Conservation (phyloP, 2,797 vertebrate genomes). For the Myotis findleyi region DNA sequence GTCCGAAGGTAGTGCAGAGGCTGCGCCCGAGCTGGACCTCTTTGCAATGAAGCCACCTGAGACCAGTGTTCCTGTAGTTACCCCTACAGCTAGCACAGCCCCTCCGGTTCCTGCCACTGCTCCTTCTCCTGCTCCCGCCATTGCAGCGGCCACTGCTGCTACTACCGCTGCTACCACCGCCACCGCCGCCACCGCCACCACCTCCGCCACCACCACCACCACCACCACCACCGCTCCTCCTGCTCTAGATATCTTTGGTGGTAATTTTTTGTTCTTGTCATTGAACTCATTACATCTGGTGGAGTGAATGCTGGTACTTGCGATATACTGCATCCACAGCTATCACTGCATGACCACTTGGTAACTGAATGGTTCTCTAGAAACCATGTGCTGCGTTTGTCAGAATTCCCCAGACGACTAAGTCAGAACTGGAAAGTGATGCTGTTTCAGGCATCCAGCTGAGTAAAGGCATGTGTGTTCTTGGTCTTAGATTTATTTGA, state of each 20-base stretch:
- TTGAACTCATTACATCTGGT: slow-evolving; percentile 79
- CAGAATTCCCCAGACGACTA: slow-evolving; percentile 48
- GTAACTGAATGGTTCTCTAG: slow-evolving; percentile 73
- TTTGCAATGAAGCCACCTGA: slow-evolving; percentile 98
- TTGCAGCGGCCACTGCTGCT: slow-evolving; percentile 88
- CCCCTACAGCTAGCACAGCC: slow-evolving; percentile 91
- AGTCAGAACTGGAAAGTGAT: slow-evolving; percentile 61
- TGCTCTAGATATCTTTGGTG: slow-evolving; percentile 99
- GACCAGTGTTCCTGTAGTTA: slow-evolving; percentile 92
- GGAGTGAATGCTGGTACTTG: slow-evolving; percentile 79
- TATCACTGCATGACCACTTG: slow-evolving; percentile 80
- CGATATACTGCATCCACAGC: slow-evolving; percentile 60
- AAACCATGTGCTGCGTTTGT: slow-evolving; percentile 63
- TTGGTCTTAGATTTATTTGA: slow-evolving; percentile 99
- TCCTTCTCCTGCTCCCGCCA: slow-evolving; percentile 91
- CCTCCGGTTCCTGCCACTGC: slow-evolving; percentile 90
- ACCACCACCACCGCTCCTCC: slow-evolving; percentile 88
- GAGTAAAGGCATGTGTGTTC: slow-evolving; percentile 93
- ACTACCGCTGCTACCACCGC: slow-evolving; percentile 87
- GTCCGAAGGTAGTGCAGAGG: slow-evolving; percentile 96
- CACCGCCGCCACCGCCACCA: slow-evolving; percentile 84
- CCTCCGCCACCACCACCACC: slow-evolving; percentile 72
- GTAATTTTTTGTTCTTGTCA: slow-evolving; percentile 90
- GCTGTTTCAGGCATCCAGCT: slow-evolving; percentile 66
- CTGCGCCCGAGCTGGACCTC: slow-evolving; percentile 97